Percentiles rank a stretch among this genome's conserved stretches.
Evolutionary conservation across 2,797 vertebrate genomes (phyloP).

Genomic region (Rhynchotus rufescens): DNA sequence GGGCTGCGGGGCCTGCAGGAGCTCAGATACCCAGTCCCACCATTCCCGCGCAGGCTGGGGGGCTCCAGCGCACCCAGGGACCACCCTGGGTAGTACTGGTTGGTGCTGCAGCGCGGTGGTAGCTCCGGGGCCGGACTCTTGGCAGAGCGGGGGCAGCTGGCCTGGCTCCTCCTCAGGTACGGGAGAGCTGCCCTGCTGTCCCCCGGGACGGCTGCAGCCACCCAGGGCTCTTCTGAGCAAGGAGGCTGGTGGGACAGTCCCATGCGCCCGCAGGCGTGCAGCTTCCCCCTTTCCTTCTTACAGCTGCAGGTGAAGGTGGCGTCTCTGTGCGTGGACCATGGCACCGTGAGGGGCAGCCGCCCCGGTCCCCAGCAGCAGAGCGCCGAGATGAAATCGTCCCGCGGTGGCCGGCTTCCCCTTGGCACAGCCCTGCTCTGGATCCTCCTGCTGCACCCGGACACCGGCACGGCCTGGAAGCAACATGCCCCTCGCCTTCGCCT

Average conservation of each 20-base stretch:
- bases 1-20: no score
- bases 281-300: background rate
- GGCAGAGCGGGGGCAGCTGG: background rate
- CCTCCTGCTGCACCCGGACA: slow-evolving; percentile 25
- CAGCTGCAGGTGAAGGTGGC: background rate
- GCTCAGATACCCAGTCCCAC: background rate
- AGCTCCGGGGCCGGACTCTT: background rate
- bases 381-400: background rate
- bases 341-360: background rate
- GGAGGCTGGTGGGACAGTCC: accelerated
- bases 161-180: background rate
- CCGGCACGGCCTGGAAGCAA: slow-evolving; percentile 37
- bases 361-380: background rate
- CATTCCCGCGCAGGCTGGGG: accelerated
- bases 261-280: accelerated
- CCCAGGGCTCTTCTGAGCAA: background rate
- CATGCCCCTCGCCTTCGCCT: slow-evolving; percentile 53
- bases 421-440: background rate
- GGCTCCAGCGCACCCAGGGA: accelerated
- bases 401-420: background rate
- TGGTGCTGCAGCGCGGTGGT: background rate
- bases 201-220: accelerated
- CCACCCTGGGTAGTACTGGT: background rate
- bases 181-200: background rate
- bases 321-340: background rate